Base-by-base conservation (phyloP, 1,140 invertebrate species). In the Drosophila tani region DNA sequence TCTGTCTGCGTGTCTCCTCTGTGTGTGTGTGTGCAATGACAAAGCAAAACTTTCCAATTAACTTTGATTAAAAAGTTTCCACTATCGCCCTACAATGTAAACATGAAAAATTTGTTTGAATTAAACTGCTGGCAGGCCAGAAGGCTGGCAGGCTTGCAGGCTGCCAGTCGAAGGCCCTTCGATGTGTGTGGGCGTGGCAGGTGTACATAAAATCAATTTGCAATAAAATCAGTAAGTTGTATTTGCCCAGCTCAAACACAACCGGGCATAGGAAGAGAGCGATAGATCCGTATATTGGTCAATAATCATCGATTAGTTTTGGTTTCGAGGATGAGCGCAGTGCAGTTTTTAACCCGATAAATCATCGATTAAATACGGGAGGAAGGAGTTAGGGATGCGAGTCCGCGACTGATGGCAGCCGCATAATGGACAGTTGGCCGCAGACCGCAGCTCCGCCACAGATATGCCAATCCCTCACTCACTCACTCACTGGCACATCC, bases 71-170 rank as follows among this genome's bases (percentile, higher is more conserved):
- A 88, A 88, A 88, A 88, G 84, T 88, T 88, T 90, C 85, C 81
- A 88, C 84, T 88, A 88, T 88, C 84, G 81, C 78, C 82, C 79
- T 79, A 90, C 84, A 88, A 88, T 90, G 84, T 88, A 88, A 88
- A 88, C 84, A 88, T 88, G 85, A 88, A 88, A 88, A 88, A 88
- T 88, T 88, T 88, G 84, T 88, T 88, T 88, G 84, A 88, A 88
- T 88, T 88, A 76, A 80, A 83, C 70, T 74, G 67, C 75, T 29
- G 58, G 49, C 67, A 46, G 41, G 8, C 32, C 12, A 29, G 27
- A 5, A 29, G 43, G 62, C 56, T 56, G 66, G 49, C 74, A 63
- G 57, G 64, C 43, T 46, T 32, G 32, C 46, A 35, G 38, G 24
- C 12, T 29, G 9, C 27, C 51, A 19, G 51, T 55, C 51, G 51